Evolutionary conservation across 2,888 invertebrate species (phyloP).

Genomic region (Hanleya hanleyi): DNA sequence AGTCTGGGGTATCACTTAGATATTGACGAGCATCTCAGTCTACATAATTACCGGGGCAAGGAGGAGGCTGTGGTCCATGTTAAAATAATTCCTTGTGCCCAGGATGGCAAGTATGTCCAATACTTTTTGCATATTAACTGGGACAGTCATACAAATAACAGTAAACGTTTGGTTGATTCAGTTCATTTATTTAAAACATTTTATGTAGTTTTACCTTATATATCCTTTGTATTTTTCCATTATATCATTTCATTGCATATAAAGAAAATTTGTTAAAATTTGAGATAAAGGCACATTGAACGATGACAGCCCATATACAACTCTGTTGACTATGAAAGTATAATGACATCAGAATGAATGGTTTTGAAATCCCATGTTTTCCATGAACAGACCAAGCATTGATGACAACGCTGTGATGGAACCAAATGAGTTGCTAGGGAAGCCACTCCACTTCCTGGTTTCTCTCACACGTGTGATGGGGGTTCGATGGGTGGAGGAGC

Average conservation of each 20-base stretch:
- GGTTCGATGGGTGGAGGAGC: conserved; percentile 51
- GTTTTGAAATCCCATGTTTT: background rate
- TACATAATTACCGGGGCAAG: conserved; percentile 58
- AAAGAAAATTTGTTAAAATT: no score
- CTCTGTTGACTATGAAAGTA: no score
- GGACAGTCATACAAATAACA: background rate
- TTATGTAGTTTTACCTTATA: background rate
- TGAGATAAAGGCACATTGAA: no score
- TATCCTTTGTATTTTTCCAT: no score
- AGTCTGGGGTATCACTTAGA: conserved; percentile 55
- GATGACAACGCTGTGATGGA: conserved; percentile 50
- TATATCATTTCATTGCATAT: no score
- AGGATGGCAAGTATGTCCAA: conserved; percentile 39
- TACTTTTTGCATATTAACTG: background rate
- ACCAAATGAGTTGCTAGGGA: conserved; percentile 49
- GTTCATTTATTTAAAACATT: background rate
- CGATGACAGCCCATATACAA: no score
- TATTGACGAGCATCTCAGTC: conserved; percentile 54
- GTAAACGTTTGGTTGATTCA: no score
- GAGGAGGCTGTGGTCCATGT: conserved; percentile 55
- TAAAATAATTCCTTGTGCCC: conserved; percentile 50
- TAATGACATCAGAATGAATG: background rate
- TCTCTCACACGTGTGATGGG: conserved; percentile 48
- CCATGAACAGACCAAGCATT: background rate
- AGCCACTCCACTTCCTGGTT: conserved; percentile 45